phyloP scores from a whole-genome alignment of 2,797 vertebrate genomes.

The Arnoldichthys spilopterus region DNA sequence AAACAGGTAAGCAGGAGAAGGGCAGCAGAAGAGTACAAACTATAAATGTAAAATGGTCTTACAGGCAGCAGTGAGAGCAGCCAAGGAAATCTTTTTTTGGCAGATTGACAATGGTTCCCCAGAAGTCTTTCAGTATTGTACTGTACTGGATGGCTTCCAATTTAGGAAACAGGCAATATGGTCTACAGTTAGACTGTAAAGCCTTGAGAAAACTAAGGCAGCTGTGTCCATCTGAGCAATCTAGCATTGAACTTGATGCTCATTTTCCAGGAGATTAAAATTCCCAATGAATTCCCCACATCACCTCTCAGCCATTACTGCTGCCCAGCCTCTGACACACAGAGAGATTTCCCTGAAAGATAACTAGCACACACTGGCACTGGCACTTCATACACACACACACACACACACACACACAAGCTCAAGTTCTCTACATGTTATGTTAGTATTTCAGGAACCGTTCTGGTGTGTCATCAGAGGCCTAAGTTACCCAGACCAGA shows the following conservation, averaged over 20 bases:
- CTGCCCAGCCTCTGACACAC: conserved; percentile 17
- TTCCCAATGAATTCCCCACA: conserved; percentile 59
- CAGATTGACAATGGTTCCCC: too few relatives aligned
- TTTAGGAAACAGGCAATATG: conserved; percentile 9
- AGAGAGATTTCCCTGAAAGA: conserved; percentile 41
- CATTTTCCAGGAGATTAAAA: conserved; percentile 59
- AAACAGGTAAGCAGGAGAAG: too few relatives aligned
- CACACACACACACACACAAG: conserved; percentile 5
- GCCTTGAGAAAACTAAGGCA: neutral
- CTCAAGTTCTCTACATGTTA: conserved; percentile 19
- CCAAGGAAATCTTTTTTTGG: too few relatives aligned
- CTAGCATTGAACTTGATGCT: conserved; percentile 5
- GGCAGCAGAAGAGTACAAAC: too few relatives aligned
- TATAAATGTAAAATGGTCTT: too few relatives aligned
- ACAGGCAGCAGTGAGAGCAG: too few relatives aligned
- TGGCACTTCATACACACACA: conserved; percentile 11
- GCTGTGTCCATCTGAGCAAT: neutral
- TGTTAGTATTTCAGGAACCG: conserved; percentile 27
- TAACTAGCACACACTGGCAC: conserved; percentile 13
- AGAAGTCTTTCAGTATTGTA: neutral
- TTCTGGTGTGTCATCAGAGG: conserved; percentile 45
- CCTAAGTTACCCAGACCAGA: conserved; percentile 31
- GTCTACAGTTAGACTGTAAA: neutral
- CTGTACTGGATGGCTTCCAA: neutral
- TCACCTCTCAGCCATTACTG: conserved; percentile 48